Base-by-base conservation (phyloP, 2,888 invertebrate genomes). In the Callinectes sapidus region DNA sequence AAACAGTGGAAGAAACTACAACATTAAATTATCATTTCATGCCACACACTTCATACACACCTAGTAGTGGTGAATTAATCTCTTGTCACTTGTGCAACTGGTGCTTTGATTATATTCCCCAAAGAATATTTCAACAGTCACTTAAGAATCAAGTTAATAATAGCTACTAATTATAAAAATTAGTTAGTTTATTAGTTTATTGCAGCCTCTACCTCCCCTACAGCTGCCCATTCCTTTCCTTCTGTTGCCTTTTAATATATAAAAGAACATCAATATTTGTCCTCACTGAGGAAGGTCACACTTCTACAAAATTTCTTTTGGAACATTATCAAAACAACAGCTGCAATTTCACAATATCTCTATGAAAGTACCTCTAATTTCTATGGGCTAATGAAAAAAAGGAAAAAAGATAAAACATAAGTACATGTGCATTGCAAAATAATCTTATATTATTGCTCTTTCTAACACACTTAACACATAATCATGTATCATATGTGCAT, bases 151-250 rank as follows among this genome's bases (percentile, higher is more conserved):
- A 81, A 35, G 16, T 16, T 81, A 32, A 81, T 81, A 13, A n/a
- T 28, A 71, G 6, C 3, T 71, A 71, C 35, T 35, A 35, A 35
- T 16, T 39, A 0, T n/a, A 6, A 86, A 35, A 32, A 39, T 23
- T 61, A 3, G 39, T 39, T 14, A 23, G 89, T n/a, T 42, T 28
- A 16, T n/a, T n/a, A n/a, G n/a, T n/a, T n/a, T n/a, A n/a, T 1
- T 66, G 71, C 42, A 89, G 89, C 61, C 66, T 71, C 89, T 71
- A 61, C 61, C 61, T 89, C 32, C 61, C 89, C 66, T 66, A 13
- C 66, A 55, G 32, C 54, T 66, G 89, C 89, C 54, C 32, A 66
- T 10, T 61, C 89, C 66, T 23, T 32, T 54, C 89, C 18, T 18
- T 71, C 71, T 13, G 42, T 61, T 89, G 23, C 23, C 71, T 28